A percentile compares a stretch with the other conserved stretches of the same genome.
Evolutionary conservation across 2,888 invertebrate genomes (phyloP).

Genomic region (Philonicus albiceps): DNA sequence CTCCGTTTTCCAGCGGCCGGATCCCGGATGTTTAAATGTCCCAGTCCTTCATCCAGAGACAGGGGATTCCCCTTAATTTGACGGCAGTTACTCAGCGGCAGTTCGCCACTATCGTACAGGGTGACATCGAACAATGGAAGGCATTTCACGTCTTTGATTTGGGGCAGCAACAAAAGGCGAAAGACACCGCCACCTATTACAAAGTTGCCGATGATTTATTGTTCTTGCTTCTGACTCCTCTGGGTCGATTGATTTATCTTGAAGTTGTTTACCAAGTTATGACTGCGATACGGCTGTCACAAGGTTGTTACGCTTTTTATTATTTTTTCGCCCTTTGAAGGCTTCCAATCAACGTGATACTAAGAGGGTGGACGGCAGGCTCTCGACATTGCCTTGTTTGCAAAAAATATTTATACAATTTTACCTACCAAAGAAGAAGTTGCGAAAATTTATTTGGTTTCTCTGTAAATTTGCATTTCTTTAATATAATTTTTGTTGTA

Average conservation of each 20-base stretch:
- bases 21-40: slow-evolving; percentile 22
- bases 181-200: slow-evolving; percentile 23
- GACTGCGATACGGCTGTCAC: slow-evolving; percentile 10
- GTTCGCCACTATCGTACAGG: neutral
- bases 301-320: slow-evolving; percentile 15
- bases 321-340: neutral
- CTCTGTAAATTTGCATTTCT: neutral
- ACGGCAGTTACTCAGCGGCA: slow-evolving; percentile 1
- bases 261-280: slow-evolving; percentile 15
- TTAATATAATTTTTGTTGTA: neutral
- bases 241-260: slow-evolving; percentile 20
- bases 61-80: slow-evolving; percentile 19
- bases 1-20: neutral
- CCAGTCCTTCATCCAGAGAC: neutral
- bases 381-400: neutral
- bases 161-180: slow-evolving; percentile 2
- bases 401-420: neutral
- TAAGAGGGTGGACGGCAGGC: neutral
- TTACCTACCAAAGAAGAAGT: neutral
- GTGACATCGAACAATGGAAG: slow-evolving; percentile 10
- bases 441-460: neutral
- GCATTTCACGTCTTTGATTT: slow-evolving; percentile 8
- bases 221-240: neutral
- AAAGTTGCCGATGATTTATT: slow-evolving; percentile 35
- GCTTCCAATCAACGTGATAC: neutral